Percentiles rank a stretch among this genome's conserved stretches.
Evolutionary conservation across 2,113 vertebrate genomes (phyloP).

Genomic region (Zeus faber): DNA sequence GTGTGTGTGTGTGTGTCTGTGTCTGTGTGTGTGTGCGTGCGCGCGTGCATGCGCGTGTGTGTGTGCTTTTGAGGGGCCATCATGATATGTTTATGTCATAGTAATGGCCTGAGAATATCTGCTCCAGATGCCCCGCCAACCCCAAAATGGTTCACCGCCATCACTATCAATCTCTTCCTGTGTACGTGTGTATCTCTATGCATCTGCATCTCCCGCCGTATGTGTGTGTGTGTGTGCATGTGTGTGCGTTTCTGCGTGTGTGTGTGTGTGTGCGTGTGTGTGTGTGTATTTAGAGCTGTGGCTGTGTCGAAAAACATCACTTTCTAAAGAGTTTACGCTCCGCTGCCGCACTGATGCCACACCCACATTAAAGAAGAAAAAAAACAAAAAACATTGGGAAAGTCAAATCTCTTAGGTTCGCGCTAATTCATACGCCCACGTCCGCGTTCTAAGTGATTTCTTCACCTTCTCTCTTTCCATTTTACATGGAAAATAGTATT

Average conservation of each 20-base stretch:
- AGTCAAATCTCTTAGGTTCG: neutral
- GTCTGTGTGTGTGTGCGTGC: neutral
- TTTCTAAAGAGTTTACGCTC: too few relatives aligned
- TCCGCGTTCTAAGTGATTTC: too few relatives aligned
- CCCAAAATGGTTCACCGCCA: slow-evolving; percentile 36
- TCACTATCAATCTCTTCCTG: slow-evolving; percentile 39
- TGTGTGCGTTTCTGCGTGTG: too few relatives aligned
- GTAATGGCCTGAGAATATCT: slow-evolving; percentile 48
- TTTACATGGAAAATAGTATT: too few relatives aligned
- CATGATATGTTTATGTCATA: slow-evolving; percentile 37
- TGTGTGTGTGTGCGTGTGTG: neutral
- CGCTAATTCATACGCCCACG: too few relatives aligned
- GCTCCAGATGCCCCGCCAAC: slow-evolving; percentile 40
- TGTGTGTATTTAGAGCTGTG: neutral
- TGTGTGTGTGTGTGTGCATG: neutral
- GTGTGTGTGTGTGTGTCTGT: neutral
- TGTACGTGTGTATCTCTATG: neutral
- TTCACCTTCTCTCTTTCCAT: too few relatives aligned
- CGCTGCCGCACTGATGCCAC: too few relatives aligned
- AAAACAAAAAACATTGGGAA: neutral
- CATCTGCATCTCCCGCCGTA: slow-evolving; percentile 15
- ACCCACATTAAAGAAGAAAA: neutral
- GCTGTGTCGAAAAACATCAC: neutral
- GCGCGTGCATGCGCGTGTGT: neutral
- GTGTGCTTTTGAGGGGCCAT: neutral